Percentiles rank a stretch among this genome's conserved stretches.
These are phyloP conservation scores for Macrobrachium rosenbergii DNA, from an alignment of 1,140 invertebrate genomes.

Conservation along the genomic window DNA sequence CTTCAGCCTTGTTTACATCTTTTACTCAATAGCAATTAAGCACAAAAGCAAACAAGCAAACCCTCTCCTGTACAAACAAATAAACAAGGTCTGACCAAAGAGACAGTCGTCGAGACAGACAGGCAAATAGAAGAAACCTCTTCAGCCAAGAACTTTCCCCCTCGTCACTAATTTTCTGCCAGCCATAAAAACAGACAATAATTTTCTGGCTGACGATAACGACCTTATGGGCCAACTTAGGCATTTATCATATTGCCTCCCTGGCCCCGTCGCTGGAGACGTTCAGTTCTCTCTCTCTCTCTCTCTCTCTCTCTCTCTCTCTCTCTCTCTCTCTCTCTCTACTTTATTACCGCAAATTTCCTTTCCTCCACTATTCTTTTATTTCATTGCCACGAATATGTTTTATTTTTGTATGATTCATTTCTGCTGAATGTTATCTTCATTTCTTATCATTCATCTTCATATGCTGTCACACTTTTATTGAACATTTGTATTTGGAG, in stretches of 20 bases:
- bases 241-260: slow-evolving; percentile 19
- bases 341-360: no score
- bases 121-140: no score
- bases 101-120: no score
- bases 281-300: neutral
- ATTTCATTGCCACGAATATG: no score
- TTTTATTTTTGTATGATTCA: no score
- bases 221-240: neutral
- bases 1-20: no score
- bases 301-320: neutral
- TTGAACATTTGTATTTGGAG: neutral
- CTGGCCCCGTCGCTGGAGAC: neutral
- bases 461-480: neutral
- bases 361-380: neutral
- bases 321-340: neutral
- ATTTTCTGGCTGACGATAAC: slow-evolving; percentile 35
- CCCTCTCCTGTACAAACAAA: no score
- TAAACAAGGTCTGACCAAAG: no score
- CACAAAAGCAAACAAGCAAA: no score
- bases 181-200: slow-evolving; percentile 42
- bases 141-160: neutral
- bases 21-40: no score
- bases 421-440: neutral
- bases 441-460: neutral
- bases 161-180: slow-evolving; percentile 36